phyloP scores from a whole-genome alignment of 2,797 vertebrate species.

The Carcharodon carcharias region DNA sequence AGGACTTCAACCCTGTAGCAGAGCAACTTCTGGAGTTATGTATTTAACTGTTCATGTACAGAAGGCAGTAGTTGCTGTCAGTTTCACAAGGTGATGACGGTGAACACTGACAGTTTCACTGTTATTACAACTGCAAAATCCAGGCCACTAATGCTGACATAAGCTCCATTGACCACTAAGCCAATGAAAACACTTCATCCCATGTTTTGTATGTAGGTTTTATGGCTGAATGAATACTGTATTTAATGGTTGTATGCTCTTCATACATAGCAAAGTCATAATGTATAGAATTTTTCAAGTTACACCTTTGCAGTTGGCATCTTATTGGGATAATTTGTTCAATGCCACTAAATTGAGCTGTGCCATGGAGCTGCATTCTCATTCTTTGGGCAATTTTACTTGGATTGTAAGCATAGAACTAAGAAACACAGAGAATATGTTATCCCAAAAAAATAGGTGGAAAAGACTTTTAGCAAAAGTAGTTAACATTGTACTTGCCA shows the following conservation, averaged over 20 bases:
- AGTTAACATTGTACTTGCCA: background rate
- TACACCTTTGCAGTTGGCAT: background rate
- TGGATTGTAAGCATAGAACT: background rate
- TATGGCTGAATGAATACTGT: background rate
- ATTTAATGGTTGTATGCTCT: background rate
- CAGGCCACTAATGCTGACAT: no score
- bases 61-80: no score
- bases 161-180: background rate
- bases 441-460: background rate
- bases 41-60: no score
- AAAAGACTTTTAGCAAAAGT: background rate
- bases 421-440: background rate
- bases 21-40: no score
- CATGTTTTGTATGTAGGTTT: background rate
- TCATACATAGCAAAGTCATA: background rate
- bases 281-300: background rate
- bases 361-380: background rate
- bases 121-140: no score
- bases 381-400: background rate
- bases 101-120: no score
- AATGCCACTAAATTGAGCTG: background rate
- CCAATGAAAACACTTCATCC: slow-evolving; percentile 19
- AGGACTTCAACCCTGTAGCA: no score
- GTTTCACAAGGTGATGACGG: no score
- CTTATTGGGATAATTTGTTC: background rate